These are phyloP conservation scores for Pollicipes pollicipes DNA, from an alignment of 1,140 invertebrate genomes.

Conservation along the genomic window DNA sequence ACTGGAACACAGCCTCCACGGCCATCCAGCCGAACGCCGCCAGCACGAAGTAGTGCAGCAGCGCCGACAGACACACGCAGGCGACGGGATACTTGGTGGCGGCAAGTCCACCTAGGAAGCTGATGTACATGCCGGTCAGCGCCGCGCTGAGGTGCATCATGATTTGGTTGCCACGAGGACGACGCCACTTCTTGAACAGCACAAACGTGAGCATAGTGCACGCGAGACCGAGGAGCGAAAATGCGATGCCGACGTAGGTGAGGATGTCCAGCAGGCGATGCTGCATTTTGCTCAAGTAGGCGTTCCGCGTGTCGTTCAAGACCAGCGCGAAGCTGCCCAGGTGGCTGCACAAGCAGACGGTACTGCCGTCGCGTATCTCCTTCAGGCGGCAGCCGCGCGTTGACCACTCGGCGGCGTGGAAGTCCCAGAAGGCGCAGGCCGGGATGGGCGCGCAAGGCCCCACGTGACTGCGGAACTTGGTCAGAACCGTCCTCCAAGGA, in stretches of 20 bases:
- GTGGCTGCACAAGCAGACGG: conserved; percentile 19
- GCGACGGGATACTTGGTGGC: conserved; percentile 15
- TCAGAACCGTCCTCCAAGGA: too few relatives aligned
- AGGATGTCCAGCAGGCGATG: conserved; percentile 16
- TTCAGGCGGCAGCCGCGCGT: not conserved
- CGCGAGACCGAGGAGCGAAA: conserved; percentile 19
- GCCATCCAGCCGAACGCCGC: conserved; percentile 33
- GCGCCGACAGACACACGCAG: conserved; percentile 23
- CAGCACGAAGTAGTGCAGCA: conserved; percentile 31
- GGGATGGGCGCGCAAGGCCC: too few relatives aligned
- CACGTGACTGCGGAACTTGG: not conserved
- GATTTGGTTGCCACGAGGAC: conserved; percentile 19
- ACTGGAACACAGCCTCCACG: conserved; percentile 30
- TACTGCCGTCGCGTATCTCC: not conserved
- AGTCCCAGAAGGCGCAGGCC: not conserved
- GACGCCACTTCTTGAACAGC: conserved; percentile 21
- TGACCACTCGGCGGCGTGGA: not conserved
- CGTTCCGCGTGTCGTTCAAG: conserved; percentile 17
- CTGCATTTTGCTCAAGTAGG: conserved; percentile 11
- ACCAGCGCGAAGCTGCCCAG: conserved; percentile 18
- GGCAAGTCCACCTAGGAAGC: conserved; percentile 18
- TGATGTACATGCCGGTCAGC: conserved; percentile 17
- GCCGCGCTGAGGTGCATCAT: conserved; percentile 20
- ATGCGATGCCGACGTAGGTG: conserved; percentile 18
- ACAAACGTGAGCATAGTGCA: conserved; percentile 20